phyloP scores from a whole-genome alignment of 2,113 vertebrate genomes.

The Microtus richardsoni region DNA sequence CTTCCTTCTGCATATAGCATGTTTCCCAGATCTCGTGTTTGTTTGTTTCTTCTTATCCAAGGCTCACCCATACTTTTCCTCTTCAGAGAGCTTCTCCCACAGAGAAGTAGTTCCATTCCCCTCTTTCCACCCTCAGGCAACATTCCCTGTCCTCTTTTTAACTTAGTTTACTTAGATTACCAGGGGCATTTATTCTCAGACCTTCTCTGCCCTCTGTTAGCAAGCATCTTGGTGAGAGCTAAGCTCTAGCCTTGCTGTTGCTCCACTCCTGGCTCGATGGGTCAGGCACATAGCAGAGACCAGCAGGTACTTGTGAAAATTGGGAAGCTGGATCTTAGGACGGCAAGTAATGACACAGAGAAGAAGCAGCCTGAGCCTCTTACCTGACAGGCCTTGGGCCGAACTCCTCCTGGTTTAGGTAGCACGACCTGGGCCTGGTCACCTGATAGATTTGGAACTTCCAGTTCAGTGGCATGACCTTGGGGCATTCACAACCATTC shows the following conservation, averaged over 20 bases:
- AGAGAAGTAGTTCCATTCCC: not conserved
- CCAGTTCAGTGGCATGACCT: not conserved
- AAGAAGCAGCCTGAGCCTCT: not conserved
- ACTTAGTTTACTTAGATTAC: slow-evolving; percentile 7
- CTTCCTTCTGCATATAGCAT: not conserved
- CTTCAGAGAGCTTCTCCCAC: not conserved
- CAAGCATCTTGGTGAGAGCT: not conserved
- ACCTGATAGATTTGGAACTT: not conserved
- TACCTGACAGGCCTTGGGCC: not conserved
- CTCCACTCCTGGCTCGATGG: not conserved
- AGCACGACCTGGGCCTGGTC: not conserved
- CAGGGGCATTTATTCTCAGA: not conserved
- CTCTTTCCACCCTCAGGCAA: accelerated
- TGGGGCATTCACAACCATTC: not conserved
- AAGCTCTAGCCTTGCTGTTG: not conserved
- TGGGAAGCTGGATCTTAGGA: not conserved
- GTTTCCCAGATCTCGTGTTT: not conserved
- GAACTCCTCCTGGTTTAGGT: not conserved
- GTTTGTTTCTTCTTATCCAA: not conserved
- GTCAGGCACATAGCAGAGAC: not conserved
- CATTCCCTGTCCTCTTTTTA: not conserved
- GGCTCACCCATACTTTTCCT: not conserved
- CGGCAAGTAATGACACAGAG: not conserved
- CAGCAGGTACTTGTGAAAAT: not conserved
- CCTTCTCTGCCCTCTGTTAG: not conserved